Conservation (phyloP, 2,797 vertebrate genomes). For the Pseudocheirus occidentalis region DNA sequence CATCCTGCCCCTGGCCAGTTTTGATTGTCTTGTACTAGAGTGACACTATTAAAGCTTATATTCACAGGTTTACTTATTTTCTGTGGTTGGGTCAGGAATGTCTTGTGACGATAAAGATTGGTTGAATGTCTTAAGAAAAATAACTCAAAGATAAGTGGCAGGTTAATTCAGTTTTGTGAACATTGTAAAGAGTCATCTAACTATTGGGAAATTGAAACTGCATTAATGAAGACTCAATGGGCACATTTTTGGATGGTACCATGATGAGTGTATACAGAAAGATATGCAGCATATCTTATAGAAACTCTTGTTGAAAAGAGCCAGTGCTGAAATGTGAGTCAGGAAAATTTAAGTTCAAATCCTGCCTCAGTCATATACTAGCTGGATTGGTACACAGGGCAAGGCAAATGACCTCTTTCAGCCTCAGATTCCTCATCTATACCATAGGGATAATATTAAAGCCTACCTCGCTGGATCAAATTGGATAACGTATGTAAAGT, state of each 20-base stretch:
- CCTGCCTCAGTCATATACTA: not conserved
- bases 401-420: not conserved
- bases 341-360: not conserved
- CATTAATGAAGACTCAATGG: not conserved
- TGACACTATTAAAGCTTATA: conserved; percentile 71
- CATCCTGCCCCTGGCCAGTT: not conserved
- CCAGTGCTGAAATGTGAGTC: not conserved
- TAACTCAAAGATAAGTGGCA: conserved; percentile 15
- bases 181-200: not conserved
- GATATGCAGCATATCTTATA: not conserved
- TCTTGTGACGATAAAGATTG: not conserved
- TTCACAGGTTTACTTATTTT: conserved; percentile 42
- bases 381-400: not conserved
- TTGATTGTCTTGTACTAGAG: conserved; percentile 64
- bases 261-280: not conserved
- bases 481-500: not conserved
- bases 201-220: not conserved
- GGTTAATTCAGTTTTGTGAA: conserved; percentile 25
- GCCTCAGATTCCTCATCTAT: not conserved
- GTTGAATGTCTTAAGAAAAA: conserved; percentile 21
- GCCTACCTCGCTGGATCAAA: not conserved
- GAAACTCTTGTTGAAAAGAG: too few species aligned
- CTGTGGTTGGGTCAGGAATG: not conserved
- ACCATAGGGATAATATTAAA: not conserved
- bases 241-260: not conserved